Percentiles rank a stretch among this genome's conserved stretches.
Conservation (phyloP, 2,113 vertebrate species). For the Odontesthes bonariensis region DNA sequence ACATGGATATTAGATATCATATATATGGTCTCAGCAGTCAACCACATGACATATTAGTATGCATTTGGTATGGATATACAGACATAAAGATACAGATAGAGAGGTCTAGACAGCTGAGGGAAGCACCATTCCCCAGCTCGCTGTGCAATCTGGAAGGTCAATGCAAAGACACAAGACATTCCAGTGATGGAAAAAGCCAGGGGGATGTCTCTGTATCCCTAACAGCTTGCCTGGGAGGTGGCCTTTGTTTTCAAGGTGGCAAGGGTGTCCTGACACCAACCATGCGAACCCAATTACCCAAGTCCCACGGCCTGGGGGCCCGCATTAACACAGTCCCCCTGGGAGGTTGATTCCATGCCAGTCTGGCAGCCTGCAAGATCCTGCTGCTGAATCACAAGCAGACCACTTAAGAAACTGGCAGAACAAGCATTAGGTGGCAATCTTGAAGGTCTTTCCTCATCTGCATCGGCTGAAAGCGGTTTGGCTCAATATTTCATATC, state of each 20-base stretch:
- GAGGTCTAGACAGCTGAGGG: slow-evolving; percentile 20
- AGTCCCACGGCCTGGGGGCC: slow-evolving; percentile 73
- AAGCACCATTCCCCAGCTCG: slow-evolving; percentile 57
- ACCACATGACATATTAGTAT: slow-evolving; percentile 39
- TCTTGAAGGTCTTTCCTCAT: slow-evolving; percentile 70
- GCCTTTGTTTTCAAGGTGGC: slow-evolving; percentile 77
- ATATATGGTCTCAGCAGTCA: slow-evolving; percentile 60
- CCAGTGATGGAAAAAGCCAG: slow-evolving; percentile 73
- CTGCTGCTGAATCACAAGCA: slow-evolving; percentile 82
- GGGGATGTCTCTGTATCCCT: slow-evolving; percentile 65
- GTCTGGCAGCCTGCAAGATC: slow-evolving; percentile 72
- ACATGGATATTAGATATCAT: slow-evolving; percentile 60
- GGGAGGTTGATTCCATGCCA: slow-evolving; percentile 76
- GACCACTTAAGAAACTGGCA: slow-evolving; percentile 78
- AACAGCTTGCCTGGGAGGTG: slow-evolving; percentile 78
- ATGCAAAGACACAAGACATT: slow-evolving; percentile 28
- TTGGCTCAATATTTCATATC: slow-evolving; percentile 57
- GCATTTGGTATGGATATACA: slow-evolving; percentile 4
- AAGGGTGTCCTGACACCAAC: slow-evolving; percentile 79
- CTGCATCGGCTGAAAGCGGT: slow-evolving; percentile 58
- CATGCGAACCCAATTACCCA: slow-evolving; percentile 83
- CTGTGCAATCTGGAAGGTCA: slow-evolving; percentile 69
- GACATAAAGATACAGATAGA: slow-evolving; percentile 9
- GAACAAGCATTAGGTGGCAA: slow-evolving; percentile 65
- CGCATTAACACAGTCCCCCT: slow-evolving; percentile 74